A percentile compares a stretch with the other conserved stretches of the same genome.
Evolutionary conservation across 2,797 vertebrate genomes (phyloP).

Genomic region (Diceros bicornis): DNA sequence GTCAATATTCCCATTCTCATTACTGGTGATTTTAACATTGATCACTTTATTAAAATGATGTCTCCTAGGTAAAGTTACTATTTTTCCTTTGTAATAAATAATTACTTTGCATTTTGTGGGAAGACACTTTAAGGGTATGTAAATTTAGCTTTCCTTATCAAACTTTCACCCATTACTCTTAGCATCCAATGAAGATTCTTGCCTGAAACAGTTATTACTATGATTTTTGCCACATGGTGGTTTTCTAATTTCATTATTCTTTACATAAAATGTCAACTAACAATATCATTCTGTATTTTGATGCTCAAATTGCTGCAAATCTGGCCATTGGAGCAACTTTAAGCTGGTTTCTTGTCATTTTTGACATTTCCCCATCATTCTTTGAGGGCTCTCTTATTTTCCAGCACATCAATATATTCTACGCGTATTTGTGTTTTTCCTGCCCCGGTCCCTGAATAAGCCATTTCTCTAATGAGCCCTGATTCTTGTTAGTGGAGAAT

Average conservation of each 20-base stretch:
- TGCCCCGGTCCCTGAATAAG: background rate
- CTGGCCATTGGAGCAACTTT: background rate
- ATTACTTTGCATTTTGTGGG: background rate
- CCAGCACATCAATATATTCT: background rate
- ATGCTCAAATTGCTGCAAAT: background rate
- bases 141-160: background rate
- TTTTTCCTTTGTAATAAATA: background rate
- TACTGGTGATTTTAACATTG: background rate
- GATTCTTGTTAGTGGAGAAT: background rate
- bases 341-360: background rate
- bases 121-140: background rate
- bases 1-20: background rate
- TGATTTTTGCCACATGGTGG: background rate
- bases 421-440: background rate
- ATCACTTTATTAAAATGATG: background rate
- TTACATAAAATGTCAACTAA: background rate
- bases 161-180: background rate
- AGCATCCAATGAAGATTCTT: background rate
- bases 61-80: background rate
- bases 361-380: background rate
- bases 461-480: background rate
- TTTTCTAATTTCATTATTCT: slow-evolving; percentile 2
- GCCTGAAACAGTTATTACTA: background rate
- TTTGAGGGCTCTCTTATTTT: background rate
- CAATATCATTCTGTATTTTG: background rate